Evolutionary conservation across 2,888 invertebrate species (phyloP).

Genomic region (Melieria omissa): DNA sequence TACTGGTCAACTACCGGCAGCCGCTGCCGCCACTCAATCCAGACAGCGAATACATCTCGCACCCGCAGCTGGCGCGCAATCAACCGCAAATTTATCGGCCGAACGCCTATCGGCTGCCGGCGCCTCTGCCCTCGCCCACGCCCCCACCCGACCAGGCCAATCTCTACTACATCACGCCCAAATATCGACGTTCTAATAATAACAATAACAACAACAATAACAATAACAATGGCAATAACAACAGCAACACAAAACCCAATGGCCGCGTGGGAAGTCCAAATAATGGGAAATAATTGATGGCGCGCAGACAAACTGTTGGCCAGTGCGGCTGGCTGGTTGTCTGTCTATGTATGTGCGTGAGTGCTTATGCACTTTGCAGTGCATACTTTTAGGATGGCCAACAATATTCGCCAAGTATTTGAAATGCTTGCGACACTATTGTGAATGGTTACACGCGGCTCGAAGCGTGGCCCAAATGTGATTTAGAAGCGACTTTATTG

Average conservation of each 20-base stretch:
- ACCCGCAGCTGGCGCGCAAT: conserved; percentile 57
- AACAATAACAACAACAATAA: conserved; percentile 33
- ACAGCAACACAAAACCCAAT: conserved; percentile 15
- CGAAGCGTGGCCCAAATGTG: too few species aligned
- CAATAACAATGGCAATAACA: conserved; percentile 31
- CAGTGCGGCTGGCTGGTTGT: too few species aligned
- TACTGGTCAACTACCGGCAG: conserved; percentile 69
- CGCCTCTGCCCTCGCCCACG: conserved; percentile 19
- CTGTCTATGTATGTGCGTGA: too few species aligned
- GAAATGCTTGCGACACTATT: too few species aligned
- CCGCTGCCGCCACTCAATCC: conserved; percentile 77
- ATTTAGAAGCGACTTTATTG: too few species aligned
- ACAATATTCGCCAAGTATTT: too few species aligned
- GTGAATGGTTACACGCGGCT: too few species aligned
- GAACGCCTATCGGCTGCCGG: conserved; percentile 42
- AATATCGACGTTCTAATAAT: conserved; percentile 50
- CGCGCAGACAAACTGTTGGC: too few species aligned
- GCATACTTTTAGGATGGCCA: too few species aligned
- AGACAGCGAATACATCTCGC: conserved; percentile 71
- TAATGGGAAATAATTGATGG: conserved; percentile 28
- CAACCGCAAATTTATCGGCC: conserved; percentile 58
- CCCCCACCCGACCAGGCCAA: conserved; percentile 42
- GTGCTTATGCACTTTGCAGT: too few species aligned
- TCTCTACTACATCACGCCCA: conserved; percentile 51
- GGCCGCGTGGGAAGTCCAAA: background rate